Evolutionary conservation across 2,797 vertebrate species (phyloP), one percentile per base, ranked within the genome.

Genomic region (Luscinia luscinia): DNA sequence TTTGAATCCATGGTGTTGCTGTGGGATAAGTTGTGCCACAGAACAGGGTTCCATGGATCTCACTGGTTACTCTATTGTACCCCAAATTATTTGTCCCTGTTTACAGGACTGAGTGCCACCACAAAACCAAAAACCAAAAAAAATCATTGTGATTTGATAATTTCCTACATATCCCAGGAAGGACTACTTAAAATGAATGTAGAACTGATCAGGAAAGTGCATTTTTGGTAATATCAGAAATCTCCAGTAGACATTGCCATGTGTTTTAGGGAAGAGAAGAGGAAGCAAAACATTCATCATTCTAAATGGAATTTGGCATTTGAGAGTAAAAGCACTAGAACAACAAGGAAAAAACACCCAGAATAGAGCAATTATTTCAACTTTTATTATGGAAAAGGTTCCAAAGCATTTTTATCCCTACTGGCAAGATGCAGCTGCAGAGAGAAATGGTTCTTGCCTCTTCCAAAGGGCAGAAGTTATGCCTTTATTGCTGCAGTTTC

Each of bases 381-480:
- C 30, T 90, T 73, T 59, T 83, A 67, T 24, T 52, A 26, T 16
- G 40, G 43, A 74, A 85, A 92, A 86, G 3, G 15, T 86, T 93
- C 57, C 59, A 82, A 83, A 76, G 16, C 41, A 67, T 55, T 90
- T 91, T 82, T 74, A 72, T 74, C 58, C 91, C 77, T 27, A 12
- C 15, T 55, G 59, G 32, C 61, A 85, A 74, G 75, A 46, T 36
- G 75, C 68, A 91, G 34, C 54, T 70, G 30, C 38, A 83, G 75
- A 74, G 38, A 80, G 81, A 82, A 84, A 69, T 45, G 59, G 61
- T 74, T 80, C 87, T 46, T 83, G 27, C 83, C 49, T 74, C 34
- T 83, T 93, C 72, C 82, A 91, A 92, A 87, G 87, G 82, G 49
- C 52, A 95, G 87, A 59, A 63, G 40, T 45, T 93, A 19, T 3